Evolutionary conservation across 2,888 invertebrate genomes (phyloP), one percentile per base, ranked within the genome.

Genomic region (Balanococcus diminutus): DNA sequence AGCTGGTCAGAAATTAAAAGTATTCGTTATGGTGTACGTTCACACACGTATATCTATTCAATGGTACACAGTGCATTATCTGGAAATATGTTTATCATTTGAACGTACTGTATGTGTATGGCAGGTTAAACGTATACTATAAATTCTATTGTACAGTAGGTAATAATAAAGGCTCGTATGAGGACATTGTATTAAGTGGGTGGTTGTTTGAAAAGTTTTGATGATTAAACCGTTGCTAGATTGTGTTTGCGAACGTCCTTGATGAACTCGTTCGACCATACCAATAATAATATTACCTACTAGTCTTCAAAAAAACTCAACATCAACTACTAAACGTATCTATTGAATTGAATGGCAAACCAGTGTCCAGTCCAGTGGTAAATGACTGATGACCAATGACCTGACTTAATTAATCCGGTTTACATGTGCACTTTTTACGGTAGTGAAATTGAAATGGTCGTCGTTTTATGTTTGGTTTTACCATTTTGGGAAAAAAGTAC

Each of bases 301-400:
- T 61, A 61, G 19, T 25, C 6, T 5, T 19, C 2, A 25, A 22
- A 4, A 19, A 4, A 25, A 22, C n/a, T 19, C 8, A 19, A 5
- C 11, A 42, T 2, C 42, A 9, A 42, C 42, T 36, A 36, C n/a
- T 46, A 46, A 46, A 46, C 46, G n/a, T n/a, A n/a, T n/a, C n/a
- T n/a, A n/a, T 22, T 8, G 46, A n/a, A 56, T 22, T 32, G 72
- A 72, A 32, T 31, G 72, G 16, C 28, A 72, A 31, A 72, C 72
- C 22, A 22, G 22, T 56, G 56, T 56, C 14, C 9, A 22, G n/a
- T n/a, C n/a, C 22, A 56, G 56, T 19, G 72, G 31, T 72, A 31
- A 72, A 72, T 72, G 72, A 72, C 72, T 72, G 72, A 72, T 72
- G 72, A 72, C 72, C 72, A 32, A 72, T 32, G 72, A 72, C 72